phyloP scores from a whole-genome alignment of 2,797 vertebrate species.

The Micrastur ruficollis region DNA sequence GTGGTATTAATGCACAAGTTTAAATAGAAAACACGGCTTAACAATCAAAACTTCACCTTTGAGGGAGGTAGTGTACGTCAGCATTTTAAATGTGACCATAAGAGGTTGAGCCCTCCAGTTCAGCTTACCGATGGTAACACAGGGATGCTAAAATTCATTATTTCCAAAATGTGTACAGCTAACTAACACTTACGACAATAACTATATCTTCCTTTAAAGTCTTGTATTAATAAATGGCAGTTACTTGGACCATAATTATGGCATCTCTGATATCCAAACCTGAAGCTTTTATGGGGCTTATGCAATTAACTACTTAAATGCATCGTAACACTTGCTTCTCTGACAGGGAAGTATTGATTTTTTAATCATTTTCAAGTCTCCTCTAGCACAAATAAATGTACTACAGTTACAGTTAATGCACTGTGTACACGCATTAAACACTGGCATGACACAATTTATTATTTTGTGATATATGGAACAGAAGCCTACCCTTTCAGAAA shows the following conservation, averaged over 20 bases:
- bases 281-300: constrained; percentile 80
- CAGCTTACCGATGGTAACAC: not conserved
- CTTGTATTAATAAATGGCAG: constrained; percentile 60
- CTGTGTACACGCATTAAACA: constrained; percentile 82
- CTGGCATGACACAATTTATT: constrained; percentile 75
- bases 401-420: constrained; percentile 87
- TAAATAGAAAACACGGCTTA: constrained; percentile 55
- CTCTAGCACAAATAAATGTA: constrained; percentile 95
- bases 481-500: constrained; percentile 59
- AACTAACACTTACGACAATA: not conserved
- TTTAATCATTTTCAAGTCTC: constrained; percentile 95
- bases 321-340: constrained; percentile 83
- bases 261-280: constrained; percentile 73
- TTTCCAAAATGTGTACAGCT: not conserved
- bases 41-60: constrained; percentile 62
- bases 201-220: constrained; percentile 30
- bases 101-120: constrained; percentile 13
- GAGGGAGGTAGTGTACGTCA: constrained; percentile 1
- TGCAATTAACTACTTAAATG: constrained; percentile 83
- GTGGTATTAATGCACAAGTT: constrained; percentile 50
- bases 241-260: constrained; percentile 69
- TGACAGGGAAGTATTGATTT: constrained; percentile 98
- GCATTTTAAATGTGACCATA: not conserved
- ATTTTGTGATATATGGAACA: constrained; percentile 74
- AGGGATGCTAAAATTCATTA: constrained; percentile 4